phyloP scores from a whole-genome alignment of 2,797 vertebrate genomes.

The Hyperoplus lanceolatus region DNA sequence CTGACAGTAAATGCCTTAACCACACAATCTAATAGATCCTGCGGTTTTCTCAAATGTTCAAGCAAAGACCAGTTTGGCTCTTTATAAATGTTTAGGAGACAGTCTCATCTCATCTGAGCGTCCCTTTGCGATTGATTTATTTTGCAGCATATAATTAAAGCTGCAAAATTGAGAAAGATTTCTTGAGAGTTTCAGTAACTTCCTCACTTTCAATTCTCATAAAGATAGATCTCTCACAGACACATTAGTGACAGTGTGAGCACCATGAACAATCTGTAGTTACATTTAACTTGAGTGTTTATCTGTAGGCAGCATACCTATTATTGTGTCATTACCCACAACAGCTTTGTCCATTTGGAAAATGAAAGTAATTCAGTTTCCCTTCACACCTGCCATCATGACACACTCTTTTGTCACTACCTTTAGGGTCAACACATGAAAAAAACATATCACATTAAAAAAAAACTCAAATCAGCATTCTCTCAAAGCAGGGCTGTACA shows the following conservation, averaged over 20 bases:
- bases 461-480: background rate
- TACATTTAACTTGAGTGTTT: slow-evolving; percentile 33
- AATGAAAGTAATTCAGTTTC: slow-evolving; percentile 51
- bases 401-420: slow-evolving; percentile 18
- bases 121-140: slow-evolving; percentile 11
- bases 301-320: slow-evolving; percentile 40
- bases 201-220: background rate
- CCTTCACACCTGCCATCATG: slow-evolving; percentile 12
- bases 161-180: background rate
- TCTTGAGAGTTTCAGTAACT: background rate
- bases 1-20: slow-evolving; percentile 11
- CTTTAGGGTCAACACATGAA: slow-evolving; percentile 5
- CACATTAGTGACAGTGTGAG: slow-evolving; percentile 15
- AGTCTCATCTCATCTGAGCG: background rate
- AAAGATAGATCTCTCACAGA: slow-evolving; percentile 14
- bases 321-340: slow-evolving; percentile 57
- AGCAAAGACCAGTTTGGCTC: slow-evolving; percentile 7
- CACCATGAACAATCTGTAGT: slow-evolving; percentile 20
- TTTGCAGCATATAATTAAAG: slow-evolving; percentile 10
- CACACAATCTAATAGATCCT: slow-evolving; percentile 7
- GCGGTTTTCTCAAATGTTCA: slow-evolving; percentile 1
- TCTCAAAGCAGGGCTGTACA: background rate
- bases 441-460: background rate
- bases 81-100: slow-evolving; percentile 3
- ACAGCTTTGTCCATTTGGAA: slow-evolving; percentile 43